These are phyloP conservation scores for Altica lythri DNA, from an alignment of 2,888 invertebrate genomes.

Conservation along the genomic window DNA sequence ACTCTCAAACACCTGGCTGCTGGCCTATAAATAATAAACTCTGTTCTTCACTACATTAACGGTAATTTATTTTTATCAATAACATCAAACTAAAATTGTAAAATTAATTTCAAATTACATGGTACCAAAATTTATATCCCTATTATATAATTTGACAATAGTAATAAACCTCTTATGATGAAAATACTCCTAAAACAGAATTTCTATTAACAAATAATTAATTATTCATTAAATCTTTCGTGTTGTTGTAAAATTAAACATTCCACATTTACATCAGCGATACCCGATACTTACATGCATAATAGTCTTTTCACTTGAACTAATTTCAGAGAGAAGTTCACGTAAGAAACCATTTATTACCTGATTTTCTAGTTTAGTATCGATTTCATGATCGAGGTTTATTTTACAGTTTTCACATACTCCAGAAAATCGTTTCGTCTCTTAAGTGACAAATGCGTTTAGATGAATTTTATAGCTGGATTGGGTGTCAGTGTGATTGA, in stretches of 20 bases:
- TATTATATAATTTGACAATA: no score
- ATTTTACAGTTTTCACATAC: constrained; percentile 8
- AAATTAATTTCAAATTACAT: no score
- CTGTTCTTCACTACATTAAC: no score
- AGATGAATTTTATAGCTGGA: constrained; percentile 11
- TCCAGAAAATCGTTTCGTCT: constrained; percentile 3
- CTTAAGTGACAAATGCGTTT: constrained; percentile 12
- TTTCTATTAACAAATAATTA: no score
- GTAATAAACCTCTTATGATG: no score
- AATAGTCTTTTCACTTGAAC: not conserved
- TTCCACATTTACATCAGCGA: not conserved
- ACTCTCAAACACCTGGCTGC: no score
- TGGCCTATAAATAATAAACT: no score
- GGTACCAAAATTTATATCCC: no score
- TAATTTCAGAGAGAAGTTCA: not conserved
- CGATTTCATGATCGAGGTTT: constrained; percentile 5
- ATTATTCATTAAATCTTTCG: not conserved
- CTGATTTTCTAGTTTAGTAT: constrained; percentile 3
- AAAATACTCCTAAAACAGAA: no score
- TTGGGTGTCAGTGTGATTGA: constrained; percentile 12
- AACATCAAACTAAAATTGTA: no score
- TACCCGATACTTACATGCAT: not conserved
- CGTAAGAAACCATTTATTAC: constrained; percentile 3
- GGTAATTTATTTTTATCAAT: no score
- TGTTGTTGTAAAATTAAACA: not conserved